Evolutionary conservation across 2,888 invertebrate genomes (phyloP).

Genomic region (Chymomyza amoena): DNA sequence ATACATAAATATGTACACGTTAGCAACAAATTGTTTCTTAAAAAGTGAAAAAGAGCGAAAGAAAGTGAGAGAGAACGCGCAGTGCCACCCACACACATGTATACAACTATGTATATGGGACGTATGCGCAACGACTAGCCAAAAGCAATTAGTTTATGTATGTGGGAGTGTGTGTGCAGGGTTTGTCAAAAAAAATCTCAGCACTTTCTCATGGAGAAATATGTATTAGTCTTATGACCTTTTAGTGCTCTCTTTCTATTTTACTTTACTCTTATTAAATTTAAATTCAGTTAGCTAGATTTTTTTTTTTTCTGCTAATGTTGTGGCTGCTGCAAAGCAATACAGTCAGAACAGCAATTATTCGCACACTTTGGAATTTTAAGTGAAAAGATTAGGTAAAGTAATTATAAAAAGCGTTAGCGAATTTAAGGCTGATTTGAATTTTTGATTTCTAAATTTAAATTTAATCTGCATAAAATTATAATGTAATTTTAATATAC

Average conservation of each 20-base stretch:
- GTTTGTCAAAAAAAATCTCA: too few species aligned
- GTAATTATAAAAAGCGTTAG: too few species aligned
- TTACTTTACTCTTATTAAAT: slow-evolving; percentile 18
- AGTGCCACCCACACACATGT: neutral
- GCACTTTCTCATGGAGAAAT: too few species aligned
- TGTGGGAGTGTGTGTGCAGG: neutral
- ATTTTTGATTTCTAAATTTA: too few species aligned
- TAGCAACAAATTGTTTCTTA: neutral
- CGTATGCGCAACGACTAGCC: neutral
- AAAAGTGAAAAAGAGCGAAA: neutral
- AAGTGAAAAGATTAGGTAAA: too few species aligned
- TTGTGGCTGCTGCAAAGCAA: neutral
- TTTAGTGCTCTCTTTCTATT: neutral
- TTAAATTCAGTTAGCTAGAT: slow-evolving; percentile 23
- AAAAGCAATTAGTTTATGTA: neutral
- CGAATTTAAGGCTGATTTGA: too few species aligned
- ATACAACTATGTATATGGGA: neutral
- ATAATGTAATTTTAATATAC: too few species aligned
- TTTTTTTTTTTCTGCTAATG: too few species aligned
- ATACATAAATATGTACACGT: neutral
- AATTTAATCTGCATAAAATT: too few species aligned
- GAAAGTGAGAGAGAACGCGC: neutral
- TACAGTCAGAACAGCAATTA: too few species aligned
- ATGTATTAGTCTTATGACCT: too few species aligned
- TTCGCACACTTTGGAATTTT: too few species aligned